These are phyloP conservation scores for Chloroceryle amazona DNA, from an alignment of 2,797 vertebrate species.

Conservation along the genomic window DNA sequence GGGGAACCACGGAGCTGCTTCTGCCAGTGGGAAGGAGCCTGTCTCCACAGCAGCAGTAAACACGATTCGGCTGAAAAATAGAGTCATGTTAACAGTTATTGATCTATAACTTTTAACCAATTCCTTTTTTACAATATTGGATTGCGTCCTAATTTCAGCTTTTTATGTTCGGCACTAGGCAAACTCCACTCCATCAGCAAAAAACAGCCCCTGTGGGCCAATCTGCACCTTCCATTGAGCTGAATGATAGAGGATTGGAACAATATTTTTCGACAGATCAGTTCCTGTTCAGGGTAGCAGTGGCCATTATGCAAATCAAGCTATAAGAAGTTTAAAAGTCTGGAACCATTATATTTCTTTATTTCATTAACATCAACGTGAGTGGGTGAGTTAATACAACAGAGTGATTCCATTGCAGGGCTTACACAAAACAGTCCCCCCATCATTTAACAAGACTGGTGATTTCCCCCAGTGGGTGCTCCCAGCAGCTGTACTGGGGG, in stretches of 20 bases:
- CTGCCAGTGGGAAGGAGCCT: not conserved
- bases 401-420: slow-evolving; percentile 3
- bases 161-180: not conserved
- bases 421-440: not conserved
- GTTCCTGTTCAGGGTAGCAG: slow-evolving; percentile 40
- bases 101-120: slow-evolving; percentile 67
- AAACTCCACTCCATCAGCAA: slow-evolving; percentile 36
- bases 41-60: slow-evolving; percentile 3
- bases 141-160: slow-evolving; percentile 5
- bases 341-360: slow-evolving; percentile 78
- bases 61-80: slow-evolving; percentile 28
- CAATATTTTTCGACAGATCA: slow-evolving; percentile 62
- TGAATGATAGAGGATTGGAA: slow-evolving; percentile 41
- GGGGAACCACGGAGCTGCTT: not conserved
- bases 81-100: slow-evolving; percentile 27
- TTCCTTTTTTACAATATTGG: slow-evolving; percentile 50
- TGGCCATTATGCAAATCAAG: slow-evolving; percentile 72
- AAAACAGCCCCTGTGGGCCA: slow-evolving; percentile 29
- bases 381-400: slow-evolving; percentile 31
- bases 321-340: slow-evolving; percentile 76
- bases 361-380: slow-evolving; percentile 66
- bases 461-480: not conserved
- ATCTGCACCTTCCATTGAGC: not conserved
- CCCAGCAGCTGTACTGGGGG: not conserved
- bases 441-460: slow-evolving; percentile 21